Evolutionary conservation across 2,888 invertebrate species (phyloP), one percentile per base, ranked within the genome.

Genomic region (Griposia aprilina): DNA sequence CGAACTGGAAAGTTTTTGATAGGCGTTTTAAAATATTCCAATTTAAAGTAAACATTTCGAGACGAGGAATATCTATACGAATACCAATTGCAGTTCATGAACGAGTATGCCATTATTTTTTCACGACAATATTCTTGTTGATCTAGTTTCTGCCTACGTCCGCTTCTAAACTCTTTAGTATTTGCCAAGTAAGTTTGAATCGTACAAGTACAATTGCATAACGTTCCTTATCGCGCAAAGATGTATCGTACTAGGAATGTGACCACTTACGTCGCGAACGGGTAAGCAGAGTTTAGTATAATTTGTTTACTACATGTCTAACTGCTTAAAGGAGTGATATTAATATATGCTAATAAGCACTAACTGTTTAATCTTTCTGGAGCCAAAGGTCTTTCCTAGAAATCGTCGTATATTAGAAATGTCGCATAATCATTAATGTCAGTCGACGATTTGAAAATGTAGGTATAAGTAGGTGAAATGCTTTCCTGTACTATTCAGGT

Each of bases 141-240:
- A 55, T 30, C 3, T 20, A n/a, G 26, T 74, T 80, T 74, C 41
- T 88, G 50, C 88, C 88, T 87, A 84, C 20, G 17, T 63, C 2
- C 73, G 72, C 36, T 36, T 77, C 82, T 80, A 0, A 23, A 30
- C 7, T 52, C 7, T 36, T 48, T 86, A 75, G 55, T 88, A 8
- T 78, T 63, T 76, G 79, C 5, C 45, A 66, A 55, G 70, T 80
- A 48, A 78, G 76, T 80, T 80, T 81, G 80, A 82, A 80, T 81
- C 74, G 41, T 80, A 82, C 77, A 76, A 80, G 83, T 81, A 77
- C 81, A 80, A 87, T 90, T 88, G 82, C 88, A 80, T 84, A 88
- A 89, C 76, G 36, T 65, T 78, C 69, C 82, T 83, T 88, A 88
- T 81, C 87, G 69, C 45, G 59, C 70, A 87, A 80, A 89, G 88